Evolutionary conservation across 2,113 vertebrate species (phyloP).

Genomic region (Rhinopomastus cyanomelas): DNA sequence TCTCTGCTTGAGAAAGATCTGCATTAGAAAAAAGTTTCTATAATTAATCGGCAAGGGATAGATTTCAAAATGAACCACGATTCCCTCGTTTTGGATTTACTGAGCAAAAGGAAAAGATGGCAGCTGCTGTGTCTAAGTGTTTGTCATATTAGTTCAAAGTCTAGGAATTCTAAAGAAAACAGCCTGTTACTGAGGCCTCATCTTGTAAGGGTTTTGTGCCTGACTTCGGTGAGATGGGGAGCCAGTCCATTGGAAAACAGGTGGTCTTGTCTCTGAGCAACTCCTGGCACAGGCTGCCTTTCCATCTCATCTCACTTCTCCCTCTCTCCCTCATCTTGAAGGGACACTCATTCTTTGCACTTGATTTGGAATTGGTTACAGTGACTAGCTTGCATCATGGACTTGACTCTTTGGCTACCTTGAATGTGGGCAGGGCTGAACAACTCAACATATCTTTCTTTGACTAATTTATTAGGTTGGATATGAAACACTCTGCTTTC

Average conservation of each 20-base stretch:
- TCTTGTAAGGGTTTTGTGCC: background rate
- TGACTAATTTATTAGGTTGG: background rate
- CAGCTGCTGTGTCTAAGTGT: background rate
- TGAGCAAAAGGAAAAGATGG: background rate
- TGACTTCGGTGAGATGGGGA: background rate
- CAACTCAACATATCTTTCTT: accelerated
- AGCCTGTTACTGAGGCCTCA: background rate
- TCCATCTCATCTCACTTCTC: background rate
- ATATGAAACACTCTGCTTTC: background rate
- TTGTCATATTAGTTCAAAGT: background rate
- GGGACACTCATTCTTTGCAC: background rate
- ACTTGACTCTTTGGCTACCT: background rate
- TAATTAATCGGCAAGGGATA: background rate
- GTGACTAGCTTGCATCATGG: background rate
- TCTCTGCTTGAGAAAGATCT: background rate
- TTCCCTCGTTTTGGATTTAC: background rate
- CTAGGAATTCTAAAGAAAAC: background rate
- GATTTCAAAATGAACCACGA: background rate
- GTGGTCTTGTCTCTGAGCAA: background rate
- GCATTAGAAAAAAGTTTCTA: background rate
- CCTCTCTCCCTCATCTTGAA: background rate
- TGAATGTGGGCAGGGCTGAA: background rate
- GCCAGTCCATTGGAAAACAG: background rate
- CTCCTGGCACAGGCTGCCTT: background rate
- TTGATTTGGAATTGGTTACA: background rate